Base-by-base conservation (phyloP, 2,113 vertebrate species). In the Turdus rufiventris region DNA sequence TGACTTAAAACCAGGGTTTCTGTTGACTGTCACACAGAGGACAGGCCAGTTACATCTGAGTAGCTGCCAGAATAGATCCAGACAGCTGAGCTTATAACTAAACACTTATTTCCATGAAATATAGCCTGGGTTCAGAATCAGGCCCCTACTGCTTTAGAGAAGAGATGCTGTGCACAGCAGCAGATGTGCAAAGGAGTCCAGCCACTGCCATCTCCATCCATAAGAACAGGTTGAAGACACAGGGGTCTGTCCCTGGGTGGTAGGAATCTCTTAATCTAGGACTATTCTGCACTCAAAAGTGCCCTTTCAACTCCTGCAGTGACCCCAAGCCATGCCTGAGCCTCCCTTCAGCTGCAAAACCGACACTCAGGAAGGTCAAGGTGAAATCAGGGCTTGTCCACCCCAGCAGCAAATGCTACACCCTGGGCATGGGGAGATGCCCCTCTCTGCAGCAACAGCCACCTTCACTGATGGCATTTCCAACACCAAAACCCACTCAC, bases 141-240 rank as follows among this genome's bases (percentile, higher is more conserved):
- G 5, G 4, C 47, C 31, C 4, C 15, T 40, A 4, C 28, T 45
- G 28, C 12, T 85, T 82, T 61, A 53, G 57, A 25, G 76, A 48
- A 77, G 24, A 60, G 25, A 17, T 14, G 17, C 45, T 42, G 25
- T 62, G 34, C 25, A 17, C 14, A 23, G 56, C 40, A 63, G 21
- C 3, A 2, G 36, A 40, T 0, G 0, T 17, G 29, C 38, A 51
- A 36, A 81, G 18, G 29, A 57, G 47, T 20, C 42, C 56, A 62
- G 31, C 7, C 42, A 34, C 57, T 58, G 28, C 25, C 34, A 51
- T 19, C 25, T 47, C 51, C 20, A 28, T 16, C 47, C 18, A 4
- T 26, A 62, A 65, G 9, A 82, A 36, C 25, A 75, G 20, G n/a
- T 61, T 79, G 7, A 38, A 63, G 66, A 12, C 23, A 57, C 57